A percentile compares a stretch with the other conserved stretches of the same genome.
Evolutionary conservation across 2,113 vertebrate species (phyloP).

Genomic region (Triplophysa dalaica): DNA sequence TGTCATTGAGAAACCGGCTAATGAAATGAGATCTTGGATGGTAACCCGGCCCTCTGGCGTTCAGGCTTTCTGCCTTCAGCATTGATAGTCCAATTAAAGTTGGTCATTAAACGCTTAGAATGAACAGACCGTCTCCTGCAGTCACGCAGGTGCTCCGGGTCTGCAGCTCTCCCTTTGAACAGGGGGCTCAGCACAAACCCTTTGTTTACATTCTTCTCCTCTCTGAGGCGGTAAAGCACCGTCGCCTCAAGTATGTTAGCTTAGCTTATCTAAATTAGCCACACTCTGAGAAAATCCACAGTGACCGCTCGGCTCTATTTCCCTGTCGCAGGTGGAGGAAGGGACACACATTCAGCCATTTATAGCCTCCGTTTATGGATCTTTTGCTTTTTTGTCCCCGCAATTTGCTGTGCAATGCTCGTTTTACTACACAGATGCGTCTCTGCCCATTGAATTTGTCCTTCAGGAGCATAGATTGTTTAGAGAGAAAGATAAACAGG

Average conservation of each 20-base stretch:
- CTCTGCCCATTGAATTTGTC: slow-evolving; percentile 41
- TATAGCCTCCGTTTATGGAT: slow-evolving; percentile 50
- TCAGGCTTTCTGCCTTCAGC: slow-evolving; percentile 31
- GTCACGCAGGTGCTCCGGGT: slow-evolving; percentile 43
- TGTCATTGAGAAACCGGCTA: slow-evolving; percentile 37
- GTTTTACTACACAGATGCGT: slow-evolving; percentile 39
- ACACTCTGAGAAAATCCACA: slow-evolving; percentile 37
- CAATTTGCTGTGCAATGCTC: slow-evolving; percentile 48
- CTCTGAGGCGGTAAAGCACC: slow-evolving; percentile 50
- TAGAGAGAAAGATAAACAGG: slow-evolving; percentile 66
- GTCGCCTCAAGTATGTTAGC: slow-evolving; percentile 57
- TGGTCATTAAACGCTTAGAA: slow-evolving; percentile 45
- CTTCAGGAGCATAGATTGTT: slow-evolving; percentile 59
- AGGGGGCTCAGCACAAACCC: slow-evolving; percentile 34
- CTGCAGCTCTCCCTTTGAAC: neutral
- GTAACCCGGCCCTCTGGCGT: slow-evolving; percentile 12
- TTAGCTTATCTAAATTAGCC: slow-evolving; percentile 62
- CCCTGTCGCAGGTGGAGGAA: slow-evolving; percentile 1
- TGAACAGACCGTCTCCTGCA: slow-evolving; percentile 37
- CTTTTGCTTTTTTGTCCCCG: slow-evolving; percentile 34
- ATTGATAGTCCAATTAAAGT: slow-evolving; percentile 44
- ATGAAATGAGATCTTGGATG: slow-evolving; percentile 19
- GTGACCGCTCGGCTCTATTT: slow-evolving; percentile 32
- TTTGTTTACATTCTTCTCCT: slow-evolving; percentile 55
- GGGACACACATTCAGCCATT: slow-evolving; percentile 31